phyloP scores from a whole-genome alignment of 2,113 vertebrate genomes.

The Limnothrissa miodon region DNA sequence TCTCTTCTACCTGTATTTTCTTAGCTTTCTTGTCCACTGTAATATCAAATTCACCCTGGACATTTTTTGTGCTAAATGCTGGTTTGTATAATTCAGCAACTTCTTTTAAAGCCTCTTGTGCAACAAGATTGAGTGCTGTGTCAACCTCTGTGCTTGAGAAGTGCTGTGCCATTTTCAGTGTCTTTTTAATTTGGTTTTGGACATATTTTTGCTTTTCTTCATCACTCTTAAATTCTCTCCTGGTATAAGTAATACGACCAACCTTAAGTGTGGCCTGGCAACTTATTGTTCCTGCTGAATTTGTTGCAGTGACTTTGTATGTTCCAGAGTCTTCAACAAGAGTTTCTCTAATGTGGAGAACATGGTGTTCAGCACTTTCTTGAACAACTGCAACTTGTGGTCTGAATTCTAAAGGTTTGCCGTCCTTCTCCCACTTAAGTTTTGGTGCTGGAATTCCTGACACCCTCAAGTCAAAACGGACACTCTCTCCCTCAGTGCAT shows the following conservation, averaged over 20 bases:
- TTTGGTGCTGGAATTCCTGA: conserved; percentile 82
- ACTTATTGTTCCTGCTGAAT: conserved; percentile 86
- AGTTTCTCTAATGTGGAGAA: conserved; percentile 89
- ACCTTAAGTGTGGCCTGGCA: conserved; percentile 93
- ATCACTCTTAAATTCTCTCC: conserved; percentile 87
- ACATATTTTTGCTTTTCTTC: conserved; percentile 84
- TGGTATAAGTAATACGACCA: conserved; percentile 86
- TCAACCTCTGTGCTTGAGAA: conserved; percentile 81
- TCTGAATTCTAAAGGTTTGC: conserved; percentile 81
- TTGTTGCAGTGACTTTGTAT: conserved; percentile 94
- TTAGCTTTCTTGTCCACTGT: conserved; percentile 80
- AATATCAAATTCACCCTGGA: conserved; percentile 93
- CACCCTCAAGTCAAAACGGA: conserved; percentile 91
- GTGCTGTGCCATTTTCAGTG: conserved; percentile 89
- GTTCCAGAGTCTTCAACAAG: conserved; percentile 90
- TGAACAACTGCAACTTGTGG: conserved; percentile 86
- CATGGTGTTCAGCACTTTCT: conserved; percentile 87
- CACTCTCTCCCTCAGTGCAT: conserved; percentile 86
- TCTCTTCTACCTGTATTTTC: conserved; percentile 76
- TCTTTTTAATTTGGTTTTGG: conserved; percentile 93
- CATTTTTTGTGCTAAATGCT: conserved; percentile 90
- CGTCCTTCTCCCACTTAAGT: conserved; percentile 94
- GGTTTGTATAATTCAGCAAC: conserved; percentile 93
- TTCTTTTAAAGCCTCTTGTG: conserved; percentile 91
- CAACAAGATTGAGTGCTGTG: conserved; percentile 84